phyloP scores from a whole-genome alignment of 1,140 invertebrate genomes.

The Penaeus japonicus region DNA sequence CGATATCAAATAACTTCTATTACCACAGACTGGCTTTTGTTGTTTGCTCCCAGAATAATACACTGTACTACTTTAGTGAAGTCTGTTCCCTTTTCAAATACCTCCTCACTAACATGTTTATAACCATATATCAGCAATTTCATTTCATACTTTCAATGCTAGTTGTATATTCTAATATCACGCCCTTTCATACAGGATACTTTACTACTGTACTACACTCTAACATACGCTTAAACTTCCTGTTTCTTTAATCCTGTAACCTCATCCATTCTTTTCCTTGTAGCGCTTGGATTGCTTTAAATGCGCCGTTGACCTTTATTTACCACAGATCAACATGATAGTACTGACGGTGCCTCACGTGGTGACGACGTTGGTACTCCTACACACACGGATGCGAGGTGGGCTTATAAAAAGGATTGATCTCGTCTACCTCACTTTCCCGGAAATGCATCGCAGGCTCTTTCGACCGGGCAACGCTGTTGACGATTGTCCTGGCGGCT shows the following conservation, averaged over 20 bases:
- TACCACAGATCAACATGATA: background rate
- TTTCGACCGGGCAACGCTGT: slow-evolving; percentile 42
- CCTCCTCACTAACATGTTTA: background rate
- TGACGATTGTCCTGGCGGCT: slow-evolving; percentile 17
- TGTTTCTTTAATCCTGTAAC: background rate
- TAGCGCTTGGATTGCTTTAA: background rate
- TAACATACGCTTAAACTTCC: too few species aligned
- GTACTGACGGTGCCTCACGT: slow-evolving; percentile 37
- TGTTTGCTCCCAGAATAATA: too few species aligned
- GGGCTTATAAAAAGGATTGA: slow-evolving; percentile 36
- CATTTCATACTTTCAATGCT: too few species aligned
- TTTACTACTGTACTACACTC: too few species aligned
- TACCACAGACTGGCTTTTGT: too few species aligned
- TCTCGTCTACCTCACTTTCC: slow-evolving; percentile 36
- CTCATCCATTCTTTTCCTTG: background rate
- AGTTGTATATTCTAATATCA: too few species aligned
- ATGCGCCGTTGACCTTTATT: background rate
- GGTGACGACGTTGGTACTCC: slow-evolving; percentile 14
- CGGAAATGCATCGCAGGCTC: slow-evolving; percentile 41
- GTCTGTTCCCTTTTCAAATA: background rate
- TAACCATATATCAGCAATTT: too few species aligned
- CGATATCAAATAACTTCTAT: too few species aligned
- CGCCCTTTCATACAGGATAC: too few species aligned
- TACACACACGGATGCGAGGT: slow-evolving; percentile 31
- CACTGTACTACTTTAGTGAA: too few species aligned